phyloP scores from a whole-genome alignment of 1,140 invertebrate species.

The Kradibia gibbosae region DNA sequence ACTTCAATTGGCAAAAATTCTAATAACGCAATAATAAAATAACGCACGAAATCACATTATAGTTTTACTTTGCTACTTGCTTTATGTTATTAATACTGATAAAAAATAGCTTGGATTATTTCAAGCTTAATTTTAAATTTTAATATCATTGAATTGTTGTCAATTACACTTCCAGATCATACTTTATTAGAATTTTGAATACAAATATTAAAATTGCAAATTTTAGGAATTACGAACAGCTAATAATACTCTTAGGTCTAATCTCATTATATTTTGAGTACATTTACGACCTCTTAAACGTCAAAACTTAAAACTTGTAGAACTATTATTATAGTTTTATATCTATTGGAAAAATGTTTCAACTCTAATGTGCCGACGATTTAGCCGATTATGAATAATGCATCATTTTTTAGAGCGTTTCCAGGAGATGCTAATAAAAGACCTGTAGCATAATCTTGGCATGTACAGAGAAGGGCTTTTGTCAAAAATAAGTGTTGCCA shows the following conservation, averaged over 20 bases:
- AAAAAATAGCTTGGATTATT: no score
- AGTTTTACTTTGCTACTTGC: no score
- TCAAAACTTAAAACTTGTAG: slow-evolving; percentile 24
- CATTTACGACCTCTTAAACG: slow-evolving; percentile 6
- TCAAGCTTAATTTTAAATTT: no score
- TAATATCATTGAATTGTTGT: neutral
- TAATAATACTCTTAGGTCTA: neutral
- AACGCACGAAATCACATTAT: no score
- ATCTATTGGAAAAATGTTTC: neutral
- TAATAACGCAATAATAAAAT: no score
- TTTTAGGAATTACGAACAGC: neutral
- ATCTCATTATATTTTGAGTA: neutral
- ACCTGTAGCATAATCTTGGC: neutral
- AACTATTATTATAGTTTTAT: slow-evolving; percentile 8
- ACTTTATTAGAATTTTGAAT: neutral
- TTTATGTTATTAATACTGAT: no score
- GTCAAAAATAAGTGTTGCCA: neutral
- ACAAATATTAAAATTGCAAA: slow-evolving; percentile 4
- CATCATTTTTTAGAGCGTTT: slow-evolving; percentile 1
- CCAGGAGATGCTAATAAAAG: neutral
- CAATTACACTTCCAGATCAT: neutral
- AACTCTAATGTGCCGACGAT: slow-evolving; percentile 21
- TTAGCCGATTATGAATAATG: slow-evolving; percentile 19
- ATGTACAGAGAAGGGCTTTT: neutral
- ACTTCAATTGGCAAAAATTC: no score